Evolutionary conservation across 2,888 invertebrate species (phyloP).

Genomic region (Leptura quadrifasciata): DNA sequence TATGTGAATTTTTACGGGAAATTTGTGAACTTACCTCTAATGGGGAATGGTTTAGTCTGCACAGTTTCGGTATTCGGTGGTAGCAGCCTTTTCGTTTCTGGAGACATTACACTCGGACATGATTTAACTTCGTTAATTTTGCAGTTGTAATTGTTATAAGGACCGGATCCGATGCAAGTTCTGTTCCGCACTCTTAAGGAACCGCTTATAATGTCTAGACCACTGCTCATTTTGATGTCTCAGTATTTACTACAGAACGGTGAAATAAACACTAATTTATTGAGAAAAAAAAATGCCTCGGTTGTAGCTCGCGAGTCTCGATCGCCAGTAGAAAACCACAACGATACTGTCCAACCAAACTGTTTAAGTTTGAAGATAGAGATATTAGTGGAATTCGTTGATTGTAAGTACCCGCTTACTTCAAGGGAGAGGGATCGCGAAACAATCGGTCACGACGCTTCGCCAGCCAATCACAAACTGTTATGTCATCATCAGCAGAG

Average conservation of each 20-base stretch:
- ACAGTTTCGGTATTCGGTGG: constrained; percentile 90
- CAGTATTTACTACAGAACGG: not conserved
- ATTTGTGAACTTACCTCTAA: constrained; percentile 79
- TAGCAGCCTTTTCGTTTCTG: constrained; percentile 80
- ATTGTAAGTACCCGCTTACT: not conserved
- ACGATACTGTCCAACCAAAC: not conserved
- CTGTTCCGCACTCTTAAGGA: constrained; percentile 71
- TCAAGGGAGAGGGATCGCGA: constrained; percentile 46
- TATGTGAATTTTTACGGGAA: not conserved
- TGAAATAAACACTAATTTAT: constrained; percentile 30
- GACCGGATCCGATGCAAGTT: constrained; percentile 61
- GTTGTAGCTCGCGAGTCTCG: not conserved
- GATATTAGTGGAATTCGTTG: constrained; percentile 9
- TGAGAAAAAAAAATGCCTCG: constrained; percentile 1
- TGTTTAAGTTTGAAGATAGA: constrained; percentile 12
- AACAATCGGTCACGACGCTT: constrained; percentile 46
- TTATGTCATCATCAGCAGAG: constrained; percentile 48
- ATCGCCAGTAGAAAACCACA: not conserved
- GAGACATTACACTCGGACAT: constrained; percentile 84
- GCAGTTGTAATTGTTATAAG: constrained; percentile 62
- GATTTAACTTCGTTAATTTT: constrained; percentile 70
- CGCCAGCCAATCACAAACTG: constrained; percentile 51
- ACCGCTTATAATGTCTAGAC: constrained; percentile 70
- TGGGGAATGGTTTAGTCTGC: constrained; percentile 92
- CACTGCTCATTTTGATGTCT: constrained; percentile 66